Evolutionary conservation across 2,797 vertebrate genomes (phyloP).

Genomic region (Lindbergichthys nudifrons): DNA sequence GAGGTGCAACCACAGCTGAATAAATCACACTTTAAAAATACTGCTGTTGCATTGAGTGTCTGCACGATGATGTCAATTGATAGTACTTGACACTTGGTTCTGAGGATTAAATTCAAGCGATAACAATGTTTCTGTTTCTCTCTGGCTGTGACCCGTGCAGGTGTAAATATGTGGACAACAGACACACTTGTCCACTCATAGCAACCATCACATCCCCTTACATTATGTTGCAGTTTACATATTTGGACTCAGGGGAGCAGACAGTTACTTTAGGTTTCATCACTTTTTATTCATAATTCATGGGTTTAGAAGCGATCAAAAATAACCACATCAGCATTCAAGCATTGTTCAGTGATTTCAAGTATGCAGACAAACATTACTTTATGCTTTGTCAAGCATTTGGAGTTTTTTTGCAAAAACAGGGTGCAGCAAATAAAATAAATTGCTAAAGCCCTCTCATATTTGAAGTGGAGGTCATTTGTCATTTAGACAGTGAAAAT

Average conservation of each 20-base stretch:
- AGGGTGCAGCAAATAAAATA: conserved; percentile 50
- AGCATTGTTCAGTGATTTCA: conserved; percentile 63
- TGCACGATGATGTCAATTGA: conserved; percentile 45
- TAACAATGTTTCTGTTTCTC: conserved; percentile 33
- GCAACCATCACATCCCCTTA: conserved; percentile 30
- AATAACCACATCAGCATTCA: conserved; percentile 75
- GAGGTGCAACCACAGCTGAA: conserved; percentile 16
- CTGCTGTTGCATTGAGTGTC: conserved; percentile 25
- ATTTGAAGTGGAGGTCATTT: conserved; percentile 48
- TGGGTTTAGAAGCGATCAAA: conserved; percentile 59
- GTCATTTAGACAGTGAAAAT: conserved; percentile 40
- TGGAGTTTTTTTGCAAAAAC: conserved; percentile 50
- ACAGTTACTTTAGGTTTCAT: conserved; percentile 76
- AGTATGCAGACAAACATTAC: conserved; percentile 63
- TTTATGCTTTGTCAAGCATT: conserved; percentile 74
- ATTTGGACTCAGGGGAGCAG: conserved; percentile 51
- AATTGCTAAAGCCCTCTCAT: conserved; percentile 47
- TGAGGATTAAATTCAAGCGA: conserved; percentile 30
- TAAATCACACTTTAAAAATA: conserved; percentile 32
- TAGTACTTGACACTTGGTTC: conserved; percentile 39
- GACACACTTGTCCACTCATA: conserved; percentile 49
- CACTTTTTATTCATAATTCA: conserved; percentile 77
- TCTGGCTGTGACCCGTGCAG: conserved; percentile 14
- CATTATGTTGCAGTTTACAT: conserved; percentile 51
- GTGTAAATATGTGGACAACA: conserved; percentile 29